A percentile compares a stretch with the other conserved stretches of the same genome.
Evolutionary conservation across 1,140 invertebrate genomes (phyloP).

Genomic region (Pachypeltis micranthus): DNA sequence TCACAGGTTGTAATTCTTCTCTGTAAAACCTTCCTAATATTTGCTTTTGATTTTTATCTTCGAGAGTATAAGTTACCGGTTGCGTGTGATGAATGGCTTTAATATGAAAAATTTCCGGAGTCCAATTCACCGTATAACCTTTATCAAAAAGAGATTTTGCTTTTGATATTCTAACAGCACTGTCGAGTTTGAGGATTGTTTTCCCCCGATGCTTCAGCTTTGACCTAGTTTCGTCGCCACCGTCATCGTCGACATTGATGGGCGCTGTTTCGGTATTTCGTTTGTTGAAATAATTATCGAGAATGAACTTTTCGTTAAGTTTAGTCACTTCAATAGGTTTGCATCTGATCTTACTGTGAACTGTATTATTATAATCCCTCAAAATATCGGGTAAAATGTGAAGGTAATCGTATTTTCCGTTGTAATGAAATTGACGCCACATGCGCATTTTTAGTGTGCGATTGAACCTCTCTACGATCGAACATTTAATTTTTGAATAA

Average conservation of each 20-base stretch:
- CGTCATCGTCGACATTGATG: too few species aligned
- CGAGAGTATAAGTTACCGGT: conserved; percentile 20
- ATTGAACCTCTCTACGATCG: conserved; percentile 36
- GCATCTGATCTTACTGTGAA: conserved; percentile 35
- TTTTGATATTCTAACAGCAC: conserved; percentile 24
- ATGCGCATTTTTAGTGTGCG: conserved; percentile 34
- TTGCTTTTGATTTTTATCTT: conserved; percentile 25
- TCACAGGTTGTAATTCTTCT: conserved; percentile 27
- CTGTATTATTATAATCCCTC: conserved; percentile 35
- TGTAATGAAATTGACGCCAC: conserved; percentile 35
- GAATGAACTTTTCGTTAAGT: conserved; percentile 25
- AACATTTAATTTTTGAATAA: conserved; percentile 33
- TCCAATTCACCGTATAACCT: conserved; percentile 22
- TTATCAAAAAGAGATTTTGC: conserved; percentile 19
- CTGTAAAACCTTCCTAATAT: conserved; percentile 27
- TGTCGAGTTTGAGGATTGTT: conserved; percentile 22
- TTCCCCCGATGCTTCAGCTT: too few species aligned
- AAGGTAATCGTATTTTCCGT: conserved; percentile 33
- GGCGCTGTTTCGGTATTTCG: too few species aligned
- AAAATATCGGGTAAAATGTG: conserved; percentile 33
- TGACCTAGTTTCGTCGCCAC: too few species aligned
- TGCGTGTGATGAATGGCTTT: conserved; percentile 18
- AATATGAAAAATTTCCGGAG: conserved; percentile 19
- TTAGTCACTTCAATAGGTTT: conserved; percentile 31
- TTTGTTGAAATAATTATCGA: not conserved